A percentile compares a stretch with the other conserved stretches of the same genome.
phyloP scores from a whole-genome alignment of 2,797 vertebrate species.

The Rhincodon typus region DNA sequence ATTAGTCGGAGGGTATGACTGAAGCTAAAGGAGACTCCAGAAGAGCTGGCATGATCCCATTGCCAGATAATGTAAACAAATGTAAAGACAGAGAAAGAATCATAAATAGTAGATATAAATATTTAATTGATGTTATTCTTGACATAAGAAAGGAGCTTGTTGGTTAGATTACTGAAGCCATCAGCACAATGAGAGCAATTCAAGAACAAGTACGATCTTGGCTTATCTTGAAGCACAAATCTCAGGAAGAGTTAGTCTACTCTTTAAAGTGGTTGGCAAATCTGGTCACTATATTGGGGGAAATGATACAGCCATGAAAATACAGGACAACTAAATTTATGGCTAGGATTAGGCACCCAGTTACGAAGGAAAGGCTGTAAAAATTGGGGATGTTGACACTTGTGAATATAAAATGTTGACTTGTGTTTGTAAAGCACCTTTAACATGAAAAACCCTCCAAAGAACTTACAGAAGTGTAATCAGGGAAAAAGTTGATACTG shows the following conservation, averaged over 20 bases:
- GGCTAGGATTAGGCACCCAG: not conserved
- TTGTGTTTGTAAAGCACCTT: not conserved
- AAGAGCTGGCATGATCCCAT: not conserved
- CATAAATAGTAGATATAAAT: not conserved
- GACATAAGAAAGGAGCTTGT: not conserved
- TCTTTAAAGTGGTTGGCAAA: not conserved
- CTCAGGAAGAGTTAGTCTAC: not conserved
- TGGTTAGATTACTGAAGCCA: not conserved
- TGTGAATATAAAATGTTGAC: not conserved
- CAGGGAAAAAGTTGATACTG: not conserved
- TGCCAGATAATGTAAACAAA: not conserved
- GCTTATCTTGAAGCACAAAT: not conserved
- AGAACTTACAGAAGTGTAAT: not conserved
- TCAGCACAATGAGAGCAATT: not conserved
- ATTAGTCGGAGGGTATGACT: not conserved
- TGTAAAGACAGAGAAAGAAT: not conserved
- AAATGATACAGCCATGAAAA: not conserved
- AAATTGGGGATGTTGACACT: not conserved
- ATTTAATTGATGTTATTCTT: not conserved
- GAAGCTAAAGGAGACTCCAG: not conserved
- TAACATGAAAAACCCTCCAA: not conserved
- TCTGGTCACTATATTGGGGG: not conserved
- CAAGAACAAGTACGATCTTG: not conserved
- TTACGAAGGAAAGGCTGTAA: no score
- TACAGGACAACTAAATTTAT: not conserved